Base-by-base conservation (phyloP, 2,113 vertebrate species). In the Entosphenus tridentatus region DNA sequence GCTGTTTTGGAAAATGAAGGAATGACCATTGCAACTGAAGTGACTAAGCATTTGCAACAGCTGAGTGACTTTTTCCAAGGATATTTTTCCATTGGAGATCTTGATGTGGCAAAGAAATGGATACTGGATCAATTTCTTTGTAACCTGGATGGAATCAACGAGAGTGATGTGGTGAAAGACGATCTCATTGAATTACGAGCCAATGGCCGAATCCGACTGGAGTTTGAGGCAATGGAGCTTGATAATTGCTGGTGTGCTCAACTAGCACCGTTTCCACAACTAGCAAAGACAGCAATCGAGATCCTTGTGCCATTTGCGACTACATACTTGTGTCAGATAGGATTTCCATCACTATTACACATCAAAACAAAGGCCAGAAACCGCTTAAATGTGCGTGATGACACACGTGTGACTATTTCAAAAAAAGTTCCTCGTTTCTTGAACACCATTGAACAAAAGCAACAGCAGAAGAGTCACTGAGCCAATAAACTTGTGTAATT, bases 211-310 rank as follows among this genome's bases (percentile, higher is more conserved):
- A 76, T 76, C 68, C 73, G 74, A 57, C 73, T 73, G 75, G 75
- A 77, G 69, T 73, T 62, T 62, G 58, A 62, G 12, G 12, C 58
- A 62, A 62, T 62, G 58, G 12, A 62, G 58, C 58, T 62, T 56
- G 74, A 76, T 67, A 75, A 74, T 57, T 77, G 74, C 68, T 77
- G 75, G 73, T 73, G 75, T 70, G 69, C 72, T 67, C 73, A 77
- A 0, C 70, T 75, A 54, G 67, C 57, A 3, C 56, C 39, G 21
- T 77, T 75, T 73, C 71, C 75, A 68, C 71, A 57, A 68, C 72
- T 76, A 8, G 71, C 73, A 55, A 76, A 73, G 71, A 74, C 67
- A 57, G 76, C 73, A 16, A 72, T 77, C 54, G 71, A 76, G 70
- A 74, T 70, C 56, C 76, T 76, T 16, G 67, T 67, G 57, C 74